Conservation (phyloP, 2,797 vertebrate species). For the Gobionotothen gibberifrons region DNA sequence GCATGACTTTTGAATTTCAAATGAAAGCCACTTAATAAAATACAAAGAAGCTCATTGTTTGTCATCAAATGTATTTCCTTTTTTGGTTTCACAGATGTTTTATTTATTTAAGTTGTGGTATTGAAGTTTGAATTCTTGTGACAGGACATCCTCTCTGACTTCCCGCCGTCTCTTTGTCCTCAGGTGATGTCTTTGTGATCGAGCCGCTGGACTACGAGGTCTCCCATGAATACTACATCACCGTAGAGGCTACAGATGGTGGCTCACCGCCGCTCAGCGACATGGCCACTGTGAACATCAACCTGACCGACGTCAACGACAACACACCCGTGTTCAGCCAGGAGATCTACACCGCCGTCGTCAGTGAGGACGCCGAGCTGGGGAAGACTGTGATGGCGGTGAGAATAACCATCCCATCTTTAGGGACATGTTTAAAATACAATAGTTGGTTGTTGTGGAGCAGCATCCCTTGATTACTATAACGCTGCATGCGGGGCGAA, state of each 20-base stretch:
- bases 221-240: constrained; percentile 94
- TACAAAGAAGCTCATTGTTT: neutral
- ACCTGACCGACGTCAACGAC: constrained; percentile 96
- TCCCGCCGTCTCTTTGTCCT: neutral
- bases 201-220: constrained; percentile 93
- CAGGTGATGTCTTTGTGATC: constrained; percentile 94
- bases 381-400: constrained; percentile 91
- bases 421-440: neutral
- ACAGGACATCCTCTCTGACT: constrained; percentile 4
- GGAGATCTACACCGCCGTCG: constrained; percentile 89
- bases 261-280: constrained; percentile 94
- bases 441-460: constrained; percentile 9
- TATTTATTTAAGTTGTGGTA: neutral
- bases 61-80: neutral
- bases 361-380: constrained; percentile 91
- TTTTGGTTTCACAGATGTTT: neutral
- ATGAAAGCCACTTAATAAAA: constrained; percentile 3
- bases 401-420: constrained; percentile 16
- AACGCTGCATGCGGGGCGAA: neutral
- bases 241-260: constrained; percentile 93
- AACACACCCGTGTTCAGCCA: constrained; percentile 94
- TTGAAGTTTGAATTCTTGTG: neutral
- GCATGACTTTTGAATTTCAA: constrained; percentile 31
- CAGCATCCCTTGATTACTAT: constrained; percentile 30
- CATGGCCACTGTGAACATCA: constrained; percentile 94